Evolutionary conservation across 2,113 vertebrate species (phyloP), one percentile per base, ranked within the genome.

Genomic region (Mellivora capensis): DNA sequence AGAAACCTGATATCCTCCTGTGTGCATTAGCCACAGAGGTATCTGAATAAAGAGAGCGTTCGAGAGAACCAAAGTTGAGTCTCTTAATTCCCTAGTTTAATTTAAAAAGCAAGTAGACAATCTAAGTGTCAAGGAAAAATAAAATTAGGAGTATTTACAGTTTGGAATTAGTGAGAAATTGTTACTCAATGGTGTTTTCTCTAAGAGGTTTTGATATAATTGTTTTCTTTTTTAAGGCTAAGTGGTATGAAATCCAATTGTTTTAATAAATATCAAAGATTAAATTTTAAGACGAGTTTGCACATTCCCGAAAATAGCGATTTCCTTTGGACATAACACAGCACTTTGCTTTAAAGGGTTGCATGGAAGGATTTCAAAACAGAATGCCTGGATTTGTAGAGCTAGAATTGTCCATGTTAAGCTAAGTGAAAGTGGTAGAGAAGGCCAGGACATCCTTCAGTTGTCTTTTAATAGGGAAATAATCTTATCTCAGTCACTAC

Each of bases 81-180:
- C 10, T 67, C 87, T 84, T 37, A 39, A 34, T 57, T 6, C 14
- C 7, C 6, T 27, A 37, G 3, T 59, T 69, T 67, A 79, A 79
- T 25, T 61, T 5, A n/a, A 71, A 95, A 74, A 31, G 7, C 17
- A 92, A 93, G 52, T 83, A 67, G 94, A 69, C 76, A 76, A 87
- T 54, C 2, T 44, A 12, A 67, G 39, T 61, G 10, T 79, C 57
- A 91, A 96, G 47, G 31, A 83, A 90, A 96, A 79, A 52, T 39
- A 91, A 74, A 84, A 21, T 17, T 39, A 79, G 14, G 27, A 57
- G 27, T 76, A 21, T 96, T 97, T 85, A 62, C 2, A 54, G 23
- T 94, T 93, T 94, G 20, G 20, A 69, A 90, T 47, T 52, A 79
- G n/a, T 80, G 49, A 96, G 76, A 87, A 72, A 57, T 74, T 74